Percentiles rank a stretch among this genome's conserved stretches.
Conservation (phyloP, 2,888 invertebrate genomes). For the Drosophila helvetica region DNA sequence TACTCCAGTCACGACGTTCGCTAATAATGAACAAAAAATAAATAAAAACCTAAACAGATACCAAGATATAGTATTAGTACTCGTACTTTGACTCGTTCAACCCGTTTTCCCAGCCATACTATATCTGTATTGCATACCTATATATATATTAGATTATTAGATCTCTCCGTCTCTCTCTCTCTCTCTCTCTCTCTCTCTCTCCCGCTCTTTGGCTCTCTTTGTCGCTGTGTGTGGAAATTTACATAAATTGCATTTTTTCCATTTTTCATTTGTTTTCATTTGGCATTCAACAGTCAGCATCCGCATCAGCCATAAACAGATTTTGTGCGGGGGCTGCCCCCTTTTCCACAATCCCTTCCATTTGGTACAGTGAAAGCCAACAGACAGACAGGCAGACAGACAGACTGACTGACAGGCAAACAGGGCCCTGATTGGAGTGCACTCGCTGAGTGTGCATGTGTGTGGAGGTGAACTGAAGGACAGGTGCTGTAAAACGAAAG, state of each 20-base stretch:
- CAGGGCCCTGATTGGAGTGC: constrained; percentile 5
- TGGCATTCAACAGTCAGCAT: constrained; percentile 55
- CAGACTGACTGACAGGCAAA: not conserved
- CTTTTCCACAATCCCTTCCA: constrained; percentile 1
- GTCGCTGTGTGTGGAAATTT: constrained; percentile 51
- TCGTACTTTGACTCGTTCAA: constrained; percentile 29
- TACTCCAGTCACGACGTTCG: constrained; percentile 35
- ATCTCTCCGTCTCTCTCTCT: constrained; percentile 14
- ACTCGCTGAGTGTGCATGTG: not conserved
- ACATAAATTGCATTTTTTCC: constrained; percentile 56
- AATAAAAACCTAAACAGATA: constrained; percentile 26
- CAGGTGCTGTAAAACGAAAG: not conserved
- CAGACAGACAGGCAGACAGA: not conserved
- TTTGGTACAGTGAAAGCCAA: constrained; percentile 39
- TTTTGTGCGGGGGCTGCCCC: constrained; percentile 26
- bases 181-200: not conserved
- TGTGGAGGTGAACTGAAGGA: constrained; percentile 5
- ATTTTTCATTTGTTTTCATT: constrained; percentile 55
- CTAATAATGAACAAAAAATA: constrained; percentile 25
- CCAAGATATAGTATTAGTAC: constrained; percentile 14
- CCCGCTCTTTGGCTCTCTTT: not conserved
- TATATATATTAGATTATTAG: constrained; percentile 30
- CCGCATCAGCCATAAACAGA: constrained; percentile 64
- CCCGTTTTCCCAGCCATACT: constrained; percentile 23
- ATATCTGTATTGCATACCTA: constrained; percentile 6